Base-by-base conservation (phyloP, 2,888 invertebrate genomes). In the Ischnus inquisitorius region DNA sequence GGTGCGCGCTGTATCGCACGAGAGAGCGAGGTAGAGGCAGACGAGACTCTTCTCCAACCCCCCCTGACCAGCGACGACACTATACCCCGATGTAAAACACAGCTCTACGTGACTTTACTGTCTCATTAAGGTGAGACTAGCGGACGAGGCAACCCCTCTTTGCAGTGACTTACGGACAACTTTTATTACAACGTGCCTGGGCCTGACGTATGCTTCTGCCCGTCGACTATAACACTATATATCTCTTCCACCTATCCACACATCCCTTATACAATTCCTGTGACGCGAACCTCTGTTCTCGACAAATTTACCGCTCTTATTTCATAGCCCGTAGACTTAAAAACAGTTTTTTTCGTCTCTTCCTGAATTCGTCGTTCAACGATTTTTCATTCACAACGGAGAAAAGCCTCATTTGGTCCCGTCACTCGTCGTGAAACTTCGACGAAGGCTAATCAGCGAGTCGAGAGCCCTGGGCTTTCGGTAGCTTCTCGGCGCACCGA, bases 31-130 rank as follows among this genome's bases (percentile, higher is more conserved):
- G 41, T 16, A 48, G 12, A 54, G 4, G 74, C 78, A 71, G 79
- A 79, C 79, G 75, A 71, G 79, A 79, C 79, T 81, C 69, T 85
- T 79, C 85, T 28, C 79, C 71, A 82, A 68, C 34, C 76, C 72
- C 72, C 46, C 51, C 28, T 83, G 83, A 83, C 79, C 83, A 69
- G 72, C 67, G 79, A 51, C 76, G 65, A 57, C 62, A 74, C 68
- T 76, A 67, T 19, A 77, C 60, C 41, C 68, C 87, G 79, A 83
- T 88, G 88, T 90, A 86, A 89, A 90, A 89, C 87, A 88, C 85
- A 76, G 86, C 86, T 79, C 84, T 85, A 87, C 89, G 88, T 89
- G 88, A 88, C 88, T 88, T 86, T 84, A 89, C 87, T 85, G 87
- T 89, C 88, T 89, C 87, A 88, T 89, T 87, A 88, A 88, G 82